These are phyloP conservation scores for Diplodus sargus DNA, from an alignment of 2,797 vertebrate species.

Conservation along the genomic window DNA sequence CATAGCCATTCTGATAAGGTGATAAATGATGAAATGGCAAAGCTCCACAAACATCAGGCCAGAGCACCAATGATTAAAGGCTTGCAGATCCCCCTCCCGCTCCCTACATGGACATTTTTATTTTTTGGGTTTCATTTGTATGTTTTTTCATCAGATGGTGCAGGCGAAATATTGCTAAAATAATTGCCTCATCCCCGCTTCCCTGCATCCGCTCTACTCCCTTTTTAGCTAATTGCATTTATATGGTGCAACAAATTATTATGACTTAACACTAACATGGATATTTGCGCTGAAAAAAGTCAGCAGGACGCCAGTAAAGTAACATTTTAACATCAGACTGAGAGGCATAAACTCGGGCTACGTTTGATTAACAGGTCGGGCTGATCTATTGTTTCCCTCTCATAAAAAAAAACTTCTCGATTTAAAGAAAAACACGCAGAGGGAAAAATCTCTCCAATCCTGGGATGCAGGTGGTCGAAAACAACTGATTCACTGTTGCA, in stretches of 20 bases:
- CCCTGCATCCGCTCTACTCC: background rate
- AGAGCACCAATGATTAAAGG: background rate
- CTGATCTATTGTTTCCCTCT: constrained; percentile 1
- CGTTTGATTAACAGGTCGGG: constrained; percentile 16
- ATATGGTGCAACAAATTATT: background rate
- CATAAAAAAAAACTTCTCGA: background rate
- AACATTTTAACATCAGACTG: constrained; percentile 1
- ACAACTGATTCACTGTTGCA: constrained; percentile 47
- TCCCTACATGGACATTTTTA: background rate
- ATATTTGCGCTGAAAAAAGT: constrained; percentile 21
- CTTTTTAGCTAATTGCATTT: constrained; percentile 17
- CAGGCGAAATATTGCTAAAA: background rate
- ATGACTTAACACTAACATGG: background rate
- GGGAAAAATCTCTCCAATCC: background rate
- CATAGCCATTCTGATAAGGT: background rate
- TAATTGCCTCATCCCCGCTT: background rate
- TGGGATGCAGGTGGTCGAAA: constrained; percentile 36
- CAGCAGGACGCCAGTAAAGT: constrained; percentile 1
- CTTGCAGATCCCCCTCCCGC: background rate
- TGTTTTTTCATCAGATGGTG: constrained; percentile 9
- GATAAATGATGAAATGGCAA: constrained; percentile 7
- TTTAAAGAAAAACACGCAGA: background rate
- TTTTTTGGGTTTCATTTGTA: background rate
- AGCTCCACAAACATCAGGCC: constrained; percentile 4
- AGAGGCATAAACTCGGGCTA: constrained; percentile 10